These are phyloP conservation scores for Acleris sparsana DNA, from an alignment of 2,888 invertebrate genomes.

Conservation along the genomic window DNA sequence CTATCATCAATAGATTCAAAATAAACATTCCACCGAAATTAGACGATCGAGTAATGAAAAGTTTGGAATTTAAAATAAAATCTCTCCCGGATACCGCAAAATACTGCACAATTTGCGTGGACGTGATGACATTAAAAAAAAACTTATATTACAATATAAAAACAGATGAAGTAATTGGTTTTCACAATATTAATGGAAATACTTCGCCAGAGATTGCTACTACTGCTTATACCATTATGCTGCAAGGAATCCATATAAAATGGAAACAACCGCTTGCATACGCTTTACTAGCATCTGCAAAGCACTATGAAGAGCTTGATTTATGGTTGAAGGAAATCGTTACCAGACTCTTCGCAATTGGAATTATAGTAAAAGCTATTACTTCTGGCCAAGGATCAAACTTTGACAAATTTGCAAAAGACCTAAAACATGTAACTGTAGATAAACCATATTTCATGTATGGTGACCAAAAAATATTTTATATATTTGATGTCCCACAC, in stretches of 20 bases:
- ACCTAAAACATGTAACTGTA: constrained; percentile 38
- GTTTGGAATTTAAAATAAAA: constrained; percentile 34
- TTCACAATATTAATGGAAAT: background rate
- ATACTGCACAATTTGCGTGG: constrained; percentile 43
- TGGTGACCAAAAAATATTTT: constrained; percentile 24
- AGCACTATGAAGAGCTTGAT: constrained; percentile 40
- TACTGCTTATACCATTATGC: constrained; percentile 39
- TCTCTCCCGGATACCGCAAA: constrained; percentile 36
- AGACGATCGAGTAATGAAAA: constrained; percentile 36
- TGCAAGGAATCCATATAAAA: constrained; percentile 38
- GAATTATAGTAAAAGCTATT: constrained; percentile 42
- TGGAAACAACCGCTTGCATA: constrained; percentile 46
- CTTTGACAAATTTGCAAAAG: constrained; percentile 43
- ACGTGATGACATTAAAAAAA: constrained; percentile 44
- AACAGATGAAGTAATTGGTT: constrained; percentile 7
- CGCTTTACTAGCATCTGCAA: constrained; percentile 37
- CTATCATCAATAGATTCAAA: constrained; percentile 28
- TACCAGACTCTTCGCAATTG: constrained; percentile 38
- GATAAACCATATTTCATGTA: constrained; percentile 41
- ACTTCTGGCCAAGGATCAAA: constrained; percentile 44
- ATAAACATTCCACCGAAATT: constrained; percentile 37
- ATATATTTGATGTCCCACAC: constrained; percentile 43
- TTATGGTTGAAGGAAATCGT: constrained; percentile 43
- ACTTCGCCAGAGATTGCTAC: constrained; percentile 1
- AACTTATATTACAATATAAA: constrained; percentile 42